phyloP scores from a whole-genome alignment of 1,140 invertebrate genomes.

The Sycobia sp. region DNA sequence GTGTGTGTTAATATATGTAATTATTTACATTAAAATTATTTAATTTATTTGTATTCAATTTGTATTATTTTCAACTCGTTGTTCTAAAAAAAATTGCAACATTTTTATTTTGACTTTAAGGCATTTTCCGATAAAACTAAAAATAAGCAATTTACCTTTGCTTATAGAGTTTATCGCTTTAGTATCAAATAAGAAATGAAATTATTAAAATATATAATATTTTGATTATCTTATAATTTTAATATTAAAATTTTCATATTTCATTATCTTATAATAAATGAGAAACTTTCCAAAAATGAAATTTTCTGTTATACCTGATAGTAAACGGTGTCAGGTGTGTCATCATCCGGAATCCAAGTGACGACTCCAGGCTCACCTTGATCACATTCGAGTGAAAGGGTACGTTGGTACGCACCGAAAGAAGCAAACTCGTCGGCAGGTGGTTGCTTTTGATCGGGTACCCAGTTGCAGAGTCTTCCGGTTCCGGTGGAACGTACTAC shows the following conservation, averaged over 20 bases:
- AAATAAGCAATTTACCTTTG: too few relatives aligned
- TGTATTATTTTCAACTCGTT: neutral
- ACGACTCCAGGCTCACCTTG: constrained; percentile 83
- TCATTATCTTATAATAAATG: too few relatives aligned
- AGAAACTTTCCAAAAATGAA: too few relatives aligned
- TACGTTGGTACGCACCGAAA: constrained; percentile 88
- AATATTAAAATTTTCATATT: too few relatives aligned
- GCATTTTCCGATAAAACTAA: too few relatives aligned
- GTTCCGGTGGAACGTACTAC: constrained; percentile 72
- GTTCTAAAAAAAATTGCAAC: too few relatives aligned
- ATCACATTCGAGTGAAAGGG: constrained; percentile 81
- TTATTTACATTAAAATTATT: neutral
- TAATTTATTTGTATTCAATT: neutral
- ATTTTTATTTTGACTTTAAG: too few relatives aligned
- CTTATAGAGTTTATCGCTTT: too few relatives aligned
- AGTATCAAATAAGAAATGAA: too few relatives aligned
- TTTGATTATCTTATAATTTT: too few relatives aligned
- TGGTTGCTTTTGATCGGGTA: constrained; percentile 72
- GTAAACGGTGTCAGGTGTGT: constrained; percentile 89
- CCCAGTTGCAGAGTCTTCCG: constrained; percentile 86
- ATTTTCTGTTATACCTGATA: constrained; percentile 88
- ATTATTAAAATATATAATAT: too few relatives aligned
- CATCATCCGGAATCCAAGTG: constrained; percentile 83
- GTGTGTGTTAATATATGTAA: too few relatives aligned
- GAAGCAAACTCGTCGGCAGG: constrained; percentile 80